Percentiles rank a stretch among this genome's conserved stretches.
Evolutionary conservation across 2,888 invertebrate species (phyloP).

Genomic region (Meloe dianella): DNA sequence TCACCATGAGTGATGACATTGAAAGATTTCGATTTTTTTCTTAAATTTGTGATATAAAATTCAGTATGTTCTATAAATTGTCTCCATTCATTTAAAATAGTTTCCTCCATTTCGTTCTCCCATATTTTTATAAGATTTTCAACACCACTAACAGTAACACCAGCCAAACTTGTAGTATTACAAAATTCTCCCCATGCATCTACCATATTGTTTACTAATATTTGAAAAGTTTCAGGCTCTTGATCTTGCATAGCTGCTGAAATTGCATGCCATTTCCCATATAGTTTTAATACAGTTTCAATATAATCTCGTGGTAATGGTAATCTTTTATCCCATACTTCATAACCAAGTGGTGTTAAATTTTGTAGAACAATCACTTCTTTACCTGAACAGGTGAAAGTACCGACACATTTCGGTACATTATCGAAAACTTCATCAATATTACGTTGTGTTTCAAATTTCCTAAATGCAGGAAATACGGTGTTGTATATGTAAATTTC

Average conservation of each 20-base stretch:
- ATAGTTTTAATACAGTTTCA: conserved; percentile 38
- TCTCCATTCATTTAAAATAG: background rate
- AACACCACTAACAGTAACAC: background rate
- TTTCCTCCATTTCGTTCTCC: background rate
- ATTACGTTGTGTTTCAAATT: conserved; percentile 13
- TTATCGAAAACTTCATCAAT: background rate
- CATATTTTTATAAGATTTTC: background rate
- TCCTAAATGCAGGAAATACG: conserved; percentile 8
- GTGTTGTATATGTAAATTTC: conserved; percentile 20
- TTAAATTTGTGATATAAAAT: background rate
- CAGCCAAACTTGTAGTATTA: background rate
- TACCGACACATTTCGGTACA: conserved; percentile 19
- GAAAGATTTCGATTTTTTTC: background rate
- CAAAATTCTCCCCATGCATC: background rate
- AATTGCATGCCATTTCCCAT: conserved; percentile 33
- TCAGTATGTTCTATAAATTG: background rate
- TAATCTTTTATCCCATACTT: conserved; percentile 35
- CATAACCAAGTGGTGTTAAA: conserved; percentile 37
- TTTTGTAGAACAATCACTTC: conserved; percentile 36
- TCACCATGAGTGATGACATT: conserved; percentile 28
- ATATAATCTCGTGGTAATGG: conserved; percentile 43
- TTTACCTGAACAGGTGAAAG: conserved; percentile 1
- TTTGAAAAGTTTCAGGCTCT: background rate
- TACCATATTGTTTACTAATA: background rate
- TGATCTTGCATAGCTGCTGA: conserved; percentile 8